Evolutionary conservation across 2,113 vertebrate genomes (phyloP).

Genomic region (Laticauda laticaudata): DNA sequence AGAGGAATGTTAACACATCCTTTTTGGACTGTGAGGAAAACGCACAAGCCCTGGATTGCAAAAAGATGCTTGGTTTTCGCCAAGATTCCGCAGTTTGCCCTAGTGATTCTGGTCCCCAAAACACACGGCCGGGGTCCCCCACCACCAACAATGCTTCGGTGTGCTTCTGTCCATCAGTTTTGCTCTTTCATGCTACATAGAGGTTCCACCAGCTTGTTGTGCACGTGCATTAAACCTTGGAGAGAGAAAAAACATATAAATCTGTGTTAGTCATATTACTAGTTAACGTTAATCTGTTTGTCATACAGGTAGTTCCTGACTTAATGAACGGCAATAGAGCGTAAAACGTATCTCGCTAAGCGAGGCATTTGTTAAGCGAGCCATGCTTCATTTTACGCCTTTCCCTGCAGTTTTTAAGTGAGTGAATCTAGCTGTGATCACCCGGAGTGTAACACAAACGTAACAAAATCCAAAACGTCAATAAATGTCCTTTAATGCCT

Average conservation of each 20-base stretch:
- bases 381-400: no score
- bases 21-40: constrained; percentile 51
- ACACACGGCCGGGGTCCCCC: constrained; percentile 48
- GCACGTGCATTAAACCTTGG: constrained; percentile 84
- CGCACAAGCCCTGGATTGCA: constrained; percentile 55
- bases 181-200: constrained; percentile 82
- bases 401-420: no score
- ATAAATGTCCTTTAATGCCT: no score
- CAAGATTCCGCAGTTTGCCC: constrained; percentile 65
- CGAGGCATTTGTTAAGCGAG: not conserved
- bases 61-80: constrained; percentile 57
- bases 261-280: not conserved
- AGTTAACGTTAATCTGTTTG: not conserved
- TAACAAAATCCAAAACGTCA: no score
- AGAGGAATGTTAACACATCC: constrained; percentile 69
- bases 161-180: constrained; percentile 71
- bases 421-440: no score
- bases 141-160: constrained; percentile 57
- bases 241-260: constrained; percentile 56
- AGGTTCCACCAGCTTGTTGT: constrained; percentile 85
- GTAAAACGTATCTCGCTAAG: not conserved
- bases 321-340: not conserved
- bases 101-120: constrained; percentile 67
- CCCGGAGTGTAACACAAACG: no score
- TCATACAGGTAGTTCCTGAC: not conserved